Conservation (phyloP, 2,797 vertebrate genomes). For the Phataginus tricuspis region DNA sequence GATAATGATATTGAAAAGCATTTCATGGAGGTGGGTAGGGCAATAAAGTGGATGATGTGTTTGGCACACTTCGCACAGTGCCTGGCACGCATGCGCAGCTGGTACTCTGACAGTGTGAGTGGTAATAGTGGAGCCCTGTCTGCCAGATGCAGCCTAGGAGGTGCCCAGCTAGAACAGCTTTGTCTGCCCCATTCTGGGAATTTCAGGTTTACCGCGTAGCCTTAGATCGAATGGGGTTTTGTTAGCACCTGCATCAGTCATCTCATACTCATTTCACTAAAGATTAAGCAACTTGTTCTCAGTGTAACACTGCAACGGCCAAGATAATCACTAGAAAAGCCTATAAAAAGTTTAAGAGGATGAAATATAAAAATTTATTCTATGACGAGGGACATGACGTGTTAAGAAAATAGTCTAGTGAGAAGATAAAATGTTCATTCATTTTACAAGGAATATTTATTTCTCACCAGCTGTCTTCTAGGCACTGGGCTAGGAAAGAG, state of each 20-base stretch:
- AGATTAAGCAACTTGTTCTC: background rate
- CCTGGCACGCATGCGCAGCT: fast-evolving
- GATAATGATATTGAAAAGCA: background rate
- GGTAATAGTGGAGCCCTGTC: background rate
- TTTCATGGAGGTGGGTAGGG: fast-evolving
- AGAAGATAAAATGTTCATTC: background rate
- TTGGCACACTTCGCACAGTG: background rate
- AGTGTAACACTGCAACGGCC: background rate
- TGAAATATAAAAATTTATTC: background rate
- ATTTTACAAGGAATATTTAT: background rate
- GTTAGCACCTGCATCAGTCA: background rate
- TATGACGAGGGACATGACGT: background rate
- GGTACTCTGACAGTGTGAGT: background rate
- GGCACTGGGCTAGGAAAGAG: background rate
- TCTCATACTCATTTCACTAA: background rate
- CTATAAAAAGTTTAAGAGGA: background rate
- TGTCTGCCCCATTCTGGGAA: background rate
- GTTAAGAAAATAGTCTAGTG: background rate
- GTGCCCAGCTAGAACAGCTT: background rate
- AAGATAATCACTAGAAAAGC: background rate
- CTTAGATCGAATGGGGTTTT: background rate
- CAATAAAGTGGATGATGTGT: background rate
- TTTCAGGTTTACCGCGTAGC: background rate
- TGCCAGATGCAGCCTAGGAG: background rate
- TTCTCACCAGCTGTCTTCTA: background rate